Percentiles rank a stretch among this genome's conserved stretches.
Conservation (phyloP, 1,140 invertebrate species). For the Contarinia nasturtii region DNA sequence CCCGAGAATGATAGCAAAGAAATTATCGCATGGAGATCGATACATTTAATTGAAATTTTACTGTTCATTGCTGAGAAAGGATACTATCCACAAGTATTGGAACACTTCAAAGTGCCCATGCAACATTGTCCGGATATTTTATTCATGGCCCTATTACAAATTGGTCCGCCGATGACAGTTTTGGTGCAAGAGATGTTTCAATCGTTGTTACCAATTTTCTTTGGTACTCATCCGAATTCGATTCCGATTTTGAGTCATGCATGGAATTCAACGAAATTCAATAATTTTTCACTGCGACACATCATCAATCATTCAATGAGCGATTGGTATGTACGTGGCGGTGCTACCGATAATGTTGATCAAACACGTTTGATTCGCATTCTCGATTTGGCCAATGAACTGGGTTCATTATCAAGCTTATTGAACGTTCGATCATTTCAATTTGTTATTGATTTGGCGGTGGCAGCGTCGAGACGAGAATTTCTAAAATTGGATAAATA, state of each 20-base stretch:
- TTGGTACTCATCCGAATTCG: conserved; percentile 87
- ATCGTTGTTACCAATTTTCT: conserved; percentile 73
- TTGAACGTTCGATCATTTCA: conserved; percentile 82
- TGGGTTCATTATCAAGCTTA: conserved; percentile 85
- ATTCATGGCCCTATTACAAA: conserved; percentile 69
- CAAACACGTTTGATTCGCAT: conserved; percentile 84
- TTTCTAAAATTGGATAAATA: conserved; percentile 98
- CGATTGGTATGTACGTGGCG: conserved; percentile 84
- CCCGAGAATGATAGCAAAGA: conserved; percentile 88
- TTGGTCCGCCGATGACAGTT: conserved; percentile 51
- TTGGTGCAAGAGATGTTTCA: conserved; percentile 69
- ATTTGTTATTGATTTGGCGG: conserved; percentile 95
- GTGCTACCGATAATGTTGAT: no score
- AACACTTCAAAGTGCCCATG: conserved; percentile 81
- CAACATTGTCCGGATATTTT: conserved; percentile 88
- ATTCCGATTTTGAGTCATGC: conserved; percentile 83
- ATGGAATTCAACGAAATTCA: conserved; percentile 63
- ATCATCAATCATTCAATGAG: conserved; percentile 94
- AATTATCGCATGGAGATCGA: conserved; percentile 73
- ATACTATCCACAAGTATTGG: conserved; percentile 60
- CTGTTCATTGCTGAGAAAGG: conserved; percentile 74
- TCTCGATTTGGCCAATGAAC: conserved; percentile 90
- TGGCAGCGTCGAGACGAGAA: conserved; percentile 85
- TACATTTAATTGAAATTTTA: conserved; percentile 78
- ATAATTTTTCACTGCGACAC: conserved; percentile 36